Base-by-base conservation (phyloP, 2,113 vertebrate species). In the Agapornis roseicollis region DNA sequence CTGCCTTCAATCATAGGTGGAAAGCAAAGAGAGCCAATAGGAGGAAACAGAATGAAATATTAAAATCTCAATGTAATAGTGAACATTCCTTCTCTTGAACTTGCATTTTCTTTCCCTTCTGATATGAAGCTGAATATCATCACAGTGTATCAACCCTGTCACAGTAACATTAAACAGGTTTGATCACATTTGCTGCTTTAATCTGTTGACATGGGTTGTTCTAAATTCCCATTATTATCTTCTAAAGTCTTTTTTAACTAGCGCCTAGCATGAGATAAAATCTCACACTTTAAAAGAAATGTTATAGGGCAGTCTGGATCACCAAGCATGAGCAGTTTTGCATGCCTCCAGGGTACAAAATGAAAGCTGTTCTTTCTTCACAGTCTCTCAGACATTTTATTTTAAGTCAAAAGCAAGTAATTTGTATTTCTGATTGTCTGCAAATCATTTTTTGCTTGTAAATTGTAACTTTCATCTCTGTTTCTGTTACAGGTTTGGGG, bases 161-260 rank as follows among this genome's bases (percentile, higher is more conserved):
- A 92, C 78, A 96, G 52, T 96, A 88, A 78, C 85, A 66, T 91
- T 93, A 81, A 96, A 90, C 66, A 94, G 86, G 39, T 70, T 87
- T 60, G 72, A 94, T 95, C 82, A 53, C 55, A 88, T 96, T 96
- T 88, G 46, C 83, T 95, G 91, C 63, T 95, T 96, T 80, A 65
- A 89, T 82, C 66, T 80, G 39, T 89, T 94, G 74, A 81, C 81
- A 87, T 3, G 52, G 35, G 23, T 80, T 90, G 61, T 94, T 95
- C 80, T 91, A 79, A 79, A 89, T 94, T 90, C 55, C 76, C 68
- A 76, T 68, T 80, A 33, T 52, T 86, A 90, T 94, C 72, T 94
- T 44, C 58, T 87, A 22, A 76, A 80, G 64, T 94, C 42, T 88
- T 93, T 93, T 91, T 86, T 49, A 94, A 80, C 39, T 81, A 91